These are phyloP conservation scores for Colaptes auratus DNA, from an alignment of 2,113 vertebrate genomes.

Conservation along the genomic window DNA sequence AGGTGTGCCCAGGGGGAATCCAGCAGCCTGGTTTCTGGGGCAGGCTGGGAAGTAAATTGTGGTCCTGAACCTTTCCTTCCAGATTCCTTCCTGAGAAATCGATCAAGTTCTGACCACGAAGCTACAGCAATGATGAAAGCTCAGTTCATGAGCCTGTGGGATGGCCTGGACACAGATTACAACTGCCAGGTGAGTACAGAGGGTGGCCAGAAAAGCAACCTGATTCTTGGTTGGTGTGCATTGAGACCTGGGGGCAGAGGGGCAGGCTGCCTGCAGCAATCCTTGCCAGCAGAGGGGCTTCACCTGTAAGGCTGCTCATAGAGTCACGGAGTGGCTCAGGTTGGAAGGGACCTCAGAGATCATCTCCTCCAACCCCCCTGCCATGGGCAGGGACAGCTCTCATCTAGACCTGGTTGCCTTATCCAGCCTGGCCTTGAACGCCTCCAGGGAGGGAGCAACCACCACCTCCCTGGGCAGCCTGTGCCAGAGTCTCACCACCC, in stretches of 20 bases:
- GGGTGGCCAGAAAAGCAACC: accelerated
- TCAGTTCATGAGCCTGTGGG: conserved; percentile 99
- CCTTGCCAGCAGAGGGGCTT: neutral
- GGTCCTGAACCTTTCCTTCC: neutral
- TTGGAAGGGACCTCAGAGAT: too few relatives aligned
- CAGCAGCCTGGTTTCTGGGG: neutral
- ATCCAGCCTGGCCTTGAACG: too few relatives aligned
- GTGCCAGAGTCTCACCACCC: too few relatives aligned
- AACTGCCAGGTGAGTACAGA: conserved; percentile 85
- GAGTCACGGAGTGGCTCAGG: too few relatives aligned
- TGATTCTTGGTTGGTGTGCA: accelerated
- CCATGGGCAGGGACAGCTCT: too few relatives aligned
- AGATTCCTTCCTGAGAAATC: conserved; percentile 96
- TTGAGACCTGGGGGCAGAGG: neutral
- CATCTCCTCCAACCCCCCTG: too few relatives aligned
- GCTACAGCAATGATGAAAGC: conserved; percentile 99
- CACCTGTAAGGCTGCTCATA: neutral
- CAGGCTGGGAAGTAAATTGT: neutral
- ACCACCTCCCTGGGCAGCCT: too few relatives aligned
- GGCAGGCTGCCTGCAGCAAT: neutral
- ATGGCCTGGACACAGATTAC: conserved; percentile 93
- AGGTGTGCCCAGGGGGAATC: neutral
- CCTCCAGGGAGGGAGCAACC: too few relatives aligned
- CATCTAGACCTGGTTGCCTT: too few relatives aligned
- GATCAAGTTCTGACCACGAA: conserved; percentile 95